phyloP scores from a whole-genome alignment of 2,888 invertebrate species.

The Parapristionchus giblindavisi region DNA sequence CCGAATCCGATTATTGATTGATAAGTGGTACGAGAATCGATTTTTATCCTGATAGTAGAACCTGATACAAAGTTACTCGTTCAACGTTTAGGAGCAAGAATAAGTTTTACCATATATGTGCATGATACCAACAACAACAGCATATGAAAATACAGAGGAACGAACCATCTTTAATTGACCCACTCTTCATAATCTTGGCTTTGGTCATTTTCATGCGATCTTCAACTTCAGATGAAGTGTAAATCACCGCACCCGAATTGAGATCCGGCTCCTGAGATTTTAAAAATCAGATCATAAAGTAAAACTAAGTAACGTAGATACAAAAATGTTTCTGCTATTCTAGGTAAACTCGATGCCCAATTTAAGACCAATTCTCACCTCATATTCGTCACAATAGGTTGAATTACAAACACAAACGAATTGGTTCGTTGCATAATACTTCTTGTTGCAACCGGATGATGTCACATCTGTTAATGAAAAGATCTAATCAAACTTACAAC shows the following conservation, averaged over 20 bases:
- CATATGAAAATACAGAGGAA: no score
- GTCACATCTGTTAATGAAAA: no score
- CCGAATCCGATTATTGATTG: conserved; percentile 32
- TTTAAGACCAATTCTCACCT: not conserved
- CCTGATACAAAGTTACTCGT: not conserved
- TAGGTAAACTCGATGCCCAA: not conserved
- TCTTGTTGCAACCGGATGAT: no score
- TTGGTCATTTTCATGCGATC: conserved; percentile 5
- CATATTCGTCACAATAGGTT: conserved; percentile 27
- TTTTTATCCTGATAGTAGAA: not conserved
- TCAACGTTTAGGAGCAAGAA: no score
- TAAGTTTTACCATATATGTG: no score
- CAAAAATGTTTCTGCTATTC: no score
- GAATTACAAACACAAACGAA: conserved; percentile 35
- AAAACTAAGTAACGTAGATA: no score
- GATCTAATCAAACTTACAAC: no score
- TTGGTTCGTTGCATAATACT: not conserved
- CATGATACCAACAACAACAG: no score
- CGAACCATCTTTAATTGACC: no score
- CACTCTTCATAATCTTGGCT: no score
- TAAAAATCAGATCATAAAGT: no score
- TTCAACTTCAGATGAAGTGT: not conserved
- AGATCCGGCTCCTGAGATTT: not conserved
- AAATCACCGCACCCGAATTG: not conserved
- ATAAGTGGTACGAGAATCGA: conserved; percentile 29